Conservation (phyloP, 2,888 invertebrate genomes). For the Nipponacmea schrenckii region DNA sequence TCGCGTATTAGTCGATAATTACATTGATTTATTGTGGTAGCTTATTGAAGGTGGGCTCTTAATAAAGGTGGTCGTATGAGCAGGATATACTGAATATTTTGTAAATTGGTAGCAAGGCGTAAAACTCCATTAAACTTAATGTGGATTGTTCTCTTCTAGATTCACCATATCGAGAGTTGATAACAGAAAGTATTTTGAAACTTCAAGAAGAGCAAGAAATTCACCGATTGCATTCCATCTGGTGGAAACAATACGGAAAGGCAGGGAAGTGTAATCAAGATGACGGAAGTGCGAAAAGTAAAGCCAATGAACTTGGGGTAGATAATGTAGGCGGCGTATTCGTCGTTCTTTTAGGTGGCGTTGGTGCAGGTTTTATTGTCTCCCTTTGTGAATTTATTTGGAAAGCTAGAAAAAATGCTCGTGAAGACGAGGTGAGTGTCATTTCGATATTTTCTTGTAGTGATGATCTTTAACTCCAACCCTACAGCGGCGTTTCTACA, state of each 20-base stretch:
- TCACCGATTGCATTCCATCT: constrained; percentile 85
- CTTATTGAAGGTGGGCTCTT: too few relatives aligned
- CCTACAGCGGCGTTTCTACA: too few relatives aligned
- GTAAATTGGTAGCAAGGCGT: too few relatives aligned
- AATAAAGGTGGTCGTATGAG: too few relatives aligned
- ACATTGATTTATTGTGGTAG: too few relatives aligned
- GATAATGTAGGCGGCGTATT: constrained; percentile 94
- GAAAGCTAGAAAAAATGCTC: constrained; percentile 64
- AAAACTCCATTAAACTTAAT: too few relatives aligned
- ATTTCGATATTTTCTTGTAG: not conserved
- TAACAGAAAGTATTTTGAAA: constrained; percentile 93
- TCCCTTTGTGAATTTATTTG: constrained; percentile 86
- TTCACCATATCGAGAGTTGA: constrained; percentile 94
- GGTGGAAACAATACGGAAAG: constrained; percentile 78
- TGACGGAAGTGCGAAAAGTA: constrained; percentile 77
- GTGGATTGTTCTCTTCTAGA: constrained; percentile 69
- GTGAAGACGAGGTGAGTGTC: constrained; percentile 56
- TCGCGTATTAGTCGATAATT: too few relatives aligned
- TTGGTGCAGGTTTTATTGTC: constrained; percentile 89
- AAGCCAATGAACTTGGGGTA: constrained; percentile 88
- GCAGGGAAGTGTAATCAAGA: constrained; percentile 71
- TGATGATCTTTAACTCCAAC: not conserved
- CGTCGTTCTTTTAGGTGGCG: constrained; percentile 91
- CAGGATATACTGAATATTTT: too few relatives aligned
- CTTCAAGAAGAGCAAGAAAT: constrained; percentile 95